Evolutionary conservation across 2,113 vertebrate species (phyloP).

Genomic region (Trochalopteron elliotii): DNA sequence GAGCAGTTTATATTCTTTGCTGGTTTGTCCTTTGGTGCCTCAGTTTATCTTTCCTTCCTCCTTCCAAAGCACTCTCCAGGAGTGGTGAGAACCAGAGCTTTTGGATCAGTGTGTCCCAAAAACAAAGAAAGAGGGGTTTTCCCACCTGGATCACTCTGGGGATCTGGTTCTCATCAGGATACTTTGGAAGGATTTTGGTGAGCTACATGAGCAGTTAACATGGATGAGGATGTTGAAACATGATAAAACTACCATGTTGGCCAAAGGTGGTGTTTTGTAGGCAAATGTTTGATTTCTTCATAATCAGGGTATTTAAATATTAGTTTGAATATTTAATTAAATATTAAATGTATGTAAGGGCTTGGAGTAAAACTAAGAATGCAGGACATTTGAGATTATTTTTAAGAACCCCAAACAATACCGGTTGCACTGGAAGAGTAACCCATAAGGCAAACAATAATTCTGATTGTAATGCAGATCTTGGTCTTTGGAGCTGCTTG

Average conservation of each 20-base stretch:
- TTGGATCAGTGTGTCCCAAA: neutral
- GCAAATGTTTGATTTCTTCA: neutral
- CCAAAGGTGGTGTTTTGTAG: neutral
- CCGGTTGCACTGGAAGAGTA: neutral
- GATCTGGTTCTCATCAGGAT: neutral
- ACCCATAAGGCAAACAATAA: neutral
- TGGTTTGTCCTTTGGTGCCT: neutral
- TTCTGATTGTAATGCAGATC: neutral
- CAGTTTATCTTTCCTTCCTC: neutral
- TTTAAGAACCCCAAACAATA: neutral
- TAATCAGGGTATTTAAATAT: neutral
- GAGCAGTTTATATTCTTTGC: neutral
- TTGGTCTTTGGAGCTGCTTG: neutral
- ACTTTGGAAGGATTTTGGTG: neutral
- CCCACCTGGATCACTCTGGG: neutral
- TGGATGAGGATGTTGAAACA: neutral
- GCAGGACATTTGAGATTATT: neutral
- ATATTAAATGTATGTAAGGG: neutral
- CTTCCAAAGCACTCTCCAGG: neutral
- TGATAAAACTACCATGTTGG: neutral
- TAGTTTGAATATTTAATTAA: neutral
- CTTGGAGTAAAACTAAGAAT: neutral
- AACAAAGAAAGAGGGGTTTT: neutral
- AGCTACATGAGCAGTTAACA: neutral
- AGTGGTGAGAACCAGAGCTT: neutral